Base-by-base conservation (phyloP, 2,888 invertebrate genomes). In the Andrena praecox region DNA sequence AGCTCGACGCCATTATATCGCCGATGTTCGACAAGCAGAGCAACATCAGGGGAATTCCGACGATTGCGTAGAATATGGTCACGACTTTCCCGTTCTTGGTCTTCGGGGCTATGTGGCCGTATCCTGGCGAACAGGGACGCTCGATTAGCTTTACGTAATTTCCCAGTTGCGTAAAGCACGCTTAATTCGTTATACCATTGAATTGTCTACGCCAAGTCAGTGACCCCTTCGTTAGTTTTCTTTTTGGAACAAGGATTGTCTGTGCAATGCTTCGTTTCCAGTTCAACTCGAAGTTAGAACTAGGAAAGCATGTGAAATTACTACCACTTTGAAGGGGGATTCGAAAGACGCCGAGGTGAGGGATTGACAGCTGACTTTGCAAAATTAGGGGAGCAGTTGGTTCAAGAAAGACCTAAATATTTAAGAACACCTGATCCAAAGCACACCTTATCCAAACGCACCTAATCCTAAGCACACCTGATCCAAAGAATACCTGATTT, bases 31-130 rank as follows among this genome's bases (percentile, higher is more conserved):
- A 98, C 86, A 99, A 95, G 91, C 99, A 99, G 24, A 99, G 96
- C 90, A 99, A 95, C 98, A 99, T 99, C 87, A 99, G 95, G 0
- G 99, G 99, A 89, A 99, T 99, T 64, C 98, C 99, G 86, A 99
- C 95, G 92, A 99, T 98, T 31, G 99, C 99, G 94, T 99, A 99
- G 93, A 99, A 97, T 91, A 99, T 99, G 16, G 99, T 99, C 86
- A 98, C 97, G 86, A 99, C 97, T 94, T 99, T 99, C 59, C 99
- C 99, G 93, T 97, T 97, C 91, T 97, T 96, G 0, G 99, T 99
- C 95, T 98, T 98, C 0, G 99, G 99, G 0, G 98, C 97, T 81
- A 99, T 98, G 94, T 99, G 98, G 7, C 99, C 99, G 94, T 99
- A 99, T 52, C 99, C 98, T 98, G 94, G 33, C 12, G 54, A 94